Percentiles rank a stretch among this genome's conserved stretches.
phyloP scores from a whole-genome alignment of 2,888 invertebrate genomes.

The Parnassius mnemosyne region DNA sequence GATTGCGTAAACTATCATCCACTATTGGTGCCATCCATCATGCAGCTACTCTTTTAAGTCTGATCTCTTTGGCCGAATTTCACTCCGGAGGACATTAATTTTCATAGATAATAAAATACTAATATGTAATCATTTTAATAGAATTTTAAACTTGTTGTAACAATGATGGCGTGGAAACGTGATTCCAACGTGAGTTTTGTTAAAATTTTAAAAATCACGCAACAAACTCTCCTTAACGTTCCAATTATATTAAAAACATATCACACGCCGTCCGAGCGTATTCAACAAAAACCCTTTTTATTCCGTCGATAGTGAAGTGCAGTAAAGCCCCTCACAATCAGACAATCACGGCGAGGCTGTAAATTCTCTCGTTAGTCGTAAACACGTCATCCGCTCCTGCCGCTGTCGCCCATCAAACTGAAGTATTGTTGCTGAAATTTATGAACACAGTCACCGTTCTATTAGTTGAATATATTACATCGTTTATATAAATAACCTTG shows the following conservation, averaged over 20 bases:
- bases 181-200: too few relatives aligned
- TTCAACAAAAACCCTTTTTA: constrained; percentile 12
- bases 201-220: too few relatives aligned
- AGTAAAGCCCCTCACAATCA: constrained; percentile 30
- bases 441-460: neutral
- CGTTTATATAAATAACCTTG: too few relatives aligned
- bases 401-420: constrained; percentile 16
- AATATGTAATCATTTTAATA: too few relatives aligned
- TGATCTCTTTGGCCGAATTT: too few relatives aligned
- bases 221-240: neutral
- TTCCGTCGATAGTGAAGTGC: constrained; percentile 7
- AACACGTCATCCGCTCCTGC: constrained; percentile 39
- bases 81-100: too few relatives aligned
- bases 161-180: too few relatives aligned
- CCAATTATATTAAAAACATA: neutral
- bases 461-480: neutral
- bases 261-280: neutral
- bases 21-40: too few relatives aligned
- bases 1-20: too few relatives aligned
- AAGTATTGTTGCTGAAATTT: constrained; percentile 10
- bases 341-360: constrained; percentile 38
- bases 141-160: too few relatives aligned
- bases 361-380: constrained; percentile 41
- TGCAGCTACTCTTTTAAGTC: too few relatives aligned
- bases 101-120: too few relatives aligned